Evolutionary conservation across 2,888 invertebrate species (phyloP), one percentile per base, ranked within the genome.

Genomic region (Cataglyphis altisquamis): DNA sequence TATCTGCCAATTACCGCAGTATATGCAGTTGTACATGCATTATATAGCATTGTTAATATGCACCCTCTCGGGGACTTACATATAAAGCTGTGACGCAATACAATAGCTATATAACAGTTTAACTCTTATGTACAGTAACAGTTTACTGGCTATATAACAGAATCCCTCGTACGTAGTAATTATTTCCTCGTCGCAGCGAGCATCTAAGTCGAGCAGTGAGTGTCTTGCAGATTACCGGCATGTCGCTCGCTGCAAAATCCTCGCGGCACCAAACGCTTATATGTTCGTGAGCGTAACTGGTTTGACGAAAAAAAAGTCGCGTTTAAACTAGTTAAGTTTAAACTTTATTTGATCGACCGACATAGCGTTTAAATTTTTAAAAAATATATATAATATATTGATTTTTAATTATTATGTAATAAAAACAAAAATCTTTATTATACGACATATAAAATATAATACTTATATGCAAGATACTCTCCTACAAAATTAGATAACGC

Each of bases 91-190:
- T 21, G 25, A 21, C 5, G 39, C 77, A 67, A 52, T 77, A 39
- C 39, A 67, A 77, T 77, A 77, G 67, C 67, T 67, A 55, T 52
- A 67, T 67, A 75, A 67, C 77, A 39, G 68, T 68, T 68, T 77
- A 77, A 77, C 67, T 52, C 52, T 77, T 68, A 74, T 74, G 32
- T 74, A 67, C 68, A 52, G 67, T 77, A 75, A 67, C 66, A 77
- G 68, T 77, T 77, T 77, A 67, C 52, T 36, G 68, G 52, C n/a
- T 77, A 55, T 52, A 77, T 77, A 67, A 77, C 39, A 39, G 25
- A 77, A 67, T 55, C 29, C 25, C 39, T 29, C 55, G 12, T 39
- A 77, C 25, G 39, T 29, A 55, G 52, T 68, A 77, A 77, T 67
- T 77, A 72, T 72, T 60, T 72, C 60, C 60, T 72, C 57, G 18